phyloP scores from a whole-genome alignment of 92 coral and sea anemone species.

The Palythoa caribaeorum region DNA sequence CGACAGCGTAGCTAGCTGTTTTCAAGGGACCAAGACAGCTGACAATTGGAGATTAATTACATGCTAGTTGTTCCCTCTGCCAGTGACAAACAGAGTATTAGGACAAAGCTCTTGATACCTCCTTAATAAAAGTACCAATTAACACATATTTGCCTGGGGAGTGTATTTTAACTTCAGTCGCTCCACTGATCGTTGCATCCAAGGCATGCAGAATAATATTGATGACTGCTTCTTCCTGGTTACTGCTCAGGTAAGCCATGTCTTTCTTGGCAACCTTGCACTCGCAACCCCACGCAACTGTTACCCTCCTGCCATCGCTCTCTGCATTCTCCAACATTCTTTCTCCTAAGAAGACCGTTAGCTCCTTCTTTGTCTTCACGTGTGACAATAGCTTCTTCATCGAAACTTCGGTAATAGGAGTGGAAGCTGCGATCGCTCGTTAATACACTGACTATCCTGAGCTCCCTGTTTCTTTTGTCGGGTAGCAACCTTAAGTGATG shows the following conservation, averaged over 20 bases:
- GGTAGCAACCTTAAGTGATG: background rate
- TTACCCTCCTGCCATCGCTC: constrained; percentile 15
- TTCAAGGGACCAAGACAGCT: constrained; percentile 44
- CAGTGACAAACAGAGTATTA: constrained; percentile 45
- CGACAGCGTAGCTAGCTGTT: constrained; percentile 48
- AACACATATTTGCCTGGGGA: constrained; percentile 48
- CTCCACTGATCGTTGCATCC: constrained; percentile 29
- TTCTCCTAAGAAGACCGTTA: constrained; percentile 12
- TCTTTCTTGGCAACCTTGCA: constrained; percentile 35
- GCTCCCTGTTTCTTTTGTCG: background rate
- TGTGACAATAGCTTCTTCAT: constrained; percentile 8
- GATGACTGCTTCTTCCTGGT: constrained; percentile 44
- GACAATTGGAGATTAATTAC: constrained; percentile 46
- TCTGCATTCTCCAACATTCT: constrained; percentile 12
- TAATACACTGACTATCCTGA: background rate
- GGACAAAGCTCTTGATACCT: constrained; percentile 45
- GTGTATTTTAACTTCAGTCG: constrained; percentile 6
- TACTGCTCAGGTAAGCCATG: constrained; percentile 23
- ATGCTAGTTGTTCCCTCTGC: constrained; percentile 32
- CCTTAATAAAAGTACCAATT: constrained; percentile 43
- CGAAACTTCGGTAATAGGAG: background rate
- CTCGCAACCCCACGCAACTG: constrained; percentile 22
- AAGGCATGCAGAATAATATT: constrained; percentile 32
- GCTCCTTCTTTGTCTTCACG: constrained; percentile 19
- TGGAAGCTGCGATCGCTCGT: background rate